Percentiles rank a stretch among this genome's conserved stretches.
Evolutionary conservation across 2,888 invertebrate genomes (phyloP).

Genomic region (Drosophila peninsularis): DNA sequence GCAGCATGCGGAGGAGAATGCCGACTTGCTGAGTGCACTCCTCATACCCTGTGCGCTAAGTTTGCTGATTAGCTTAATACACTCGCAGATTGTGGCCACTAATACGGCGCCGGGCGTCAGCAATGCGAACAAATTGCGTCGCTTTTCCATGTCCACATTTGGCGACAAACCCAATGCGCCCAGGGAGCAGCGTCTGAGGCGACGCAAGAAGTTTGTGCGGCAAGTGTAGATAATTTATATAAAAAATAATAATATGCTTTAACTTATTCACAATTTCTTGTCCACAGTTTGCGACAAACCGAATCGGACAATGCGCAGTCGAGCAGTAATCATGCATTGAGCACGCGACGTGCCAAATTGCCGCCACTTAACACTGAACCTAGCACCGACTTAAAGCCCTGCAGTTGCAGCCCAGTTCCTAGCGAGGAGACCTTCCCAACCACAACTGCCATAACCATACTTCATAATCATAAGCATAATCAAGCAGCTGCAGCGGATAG

Average conservation of each 20-base stretch:
- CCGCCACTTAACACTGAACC: constrained; percentile 21
- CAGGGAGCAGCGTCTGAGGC: constrained; percentile 72
- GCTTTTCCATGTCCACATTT: constrained; percentile 72
- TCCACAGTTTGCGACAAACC: constrained; percentile 71
- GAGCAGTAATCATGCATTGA: constrained; percentile 49
- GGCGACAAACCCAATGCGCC: constrained; percentile 62
- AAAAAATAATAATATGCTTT: neutral
- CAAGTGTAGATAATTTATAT: constrained; percentile 37
- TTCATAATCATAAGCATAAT: constrained; percentile 8
- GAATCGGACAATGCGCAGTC: constrained; percentile 64
- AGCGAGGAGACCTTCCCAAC: constrained; percentile 57
- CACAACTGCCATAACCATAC: constrained; percentile 53
- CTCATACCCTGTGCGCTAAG: constrained; percentile 90
- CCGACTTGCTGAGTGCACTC: constrained; percentile 89
- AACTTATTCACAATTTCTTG: neutral
- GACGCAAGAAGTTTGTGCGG: constrained; percentile 83
- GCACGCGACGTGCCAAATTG: constrained; percentile 38
- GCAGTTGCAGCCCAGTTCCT: constrained; percentile 15
- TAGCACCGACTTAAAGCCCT: constrained; percentile 24
- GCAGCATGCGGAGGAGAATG: constrained; percentile 82
- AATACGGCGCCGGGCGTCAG: constrained; percentile 84
- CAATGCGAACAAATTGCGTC: constrained; percentile 78
- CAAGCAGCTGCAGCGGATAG: constrained; percentile 38
- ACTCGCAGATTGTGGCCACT: constrained; percentile 92
- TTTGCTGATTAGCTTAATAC: constrained; percentile 90